phyloP scores from a whole-genome alignment of 2,888 invertebrate genomes.

The Amphiduros pacificus region DNA sequence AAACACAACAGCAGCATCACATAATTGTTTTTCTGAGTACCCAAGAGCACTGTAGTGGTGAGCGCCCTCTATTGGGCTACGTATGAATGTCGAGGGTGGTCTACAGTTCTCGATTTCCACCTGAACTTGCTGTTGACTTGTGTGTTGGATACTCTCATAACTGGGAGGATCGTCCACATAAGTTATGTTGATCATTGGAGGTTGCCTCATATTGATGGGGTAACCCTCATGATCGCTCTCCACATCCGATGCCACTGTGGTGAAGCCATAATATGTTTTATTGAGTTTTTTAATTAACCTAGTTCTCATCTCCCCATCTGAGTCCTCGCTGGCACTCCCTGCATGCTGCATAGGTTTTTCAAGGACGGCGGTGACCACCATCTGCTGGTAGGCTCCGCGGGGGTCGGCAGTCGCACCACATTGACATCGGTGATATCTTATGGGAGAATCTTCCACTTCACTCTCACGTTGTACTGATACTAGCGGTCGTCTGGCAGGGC shows the following conservation, averaged over 20 bases:
- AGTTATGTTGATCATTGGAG: slow-evolving; percentile 11
- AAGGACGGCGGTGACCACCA: slow-evolving; percentile 26
- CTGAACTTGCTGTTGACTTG: not conserved
- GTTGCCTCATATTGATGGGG: not conserved
- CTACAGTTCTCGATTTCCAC: not conserved
- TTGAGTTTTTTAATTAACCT: slow-evolving; percentile 14
- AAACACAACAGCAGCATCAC: slow-evolving; percentile 10
- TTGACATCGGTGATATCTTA: slow-evolving; percentile 8
- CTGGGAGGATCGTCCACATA: slow-evolving; percentile 17
- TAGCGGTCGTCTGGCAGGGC: slow-evolving; percentile 12
- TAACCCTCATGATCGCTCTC: slow-evolving; percentile 4
- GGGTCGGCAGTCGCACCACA: slow-evolving; percentile 9
- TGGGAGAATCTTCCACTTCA: slow-evolving; percentile 13
- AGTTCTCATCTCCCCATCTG: slow-evolving; percentile 3
- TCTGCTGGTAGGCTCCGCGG: slow-evolving; percentile 23
- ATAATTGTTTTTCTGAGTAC: not conserved
- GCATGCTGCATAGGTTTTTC: slow-evolving; percentile 16
- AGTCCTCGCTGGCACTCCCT: slow-evolving; percentile 5
- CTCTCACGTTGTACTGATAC: slow-evolving; percentile 6
- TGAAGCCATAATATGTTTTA: slow-evolving; percentile 5
- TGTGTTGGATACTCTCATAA: slow-evolving; percentile 11
- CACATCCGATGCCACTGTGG: not conserved
- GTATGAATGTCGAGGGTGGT: not conserved
- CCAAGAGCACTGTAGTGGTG: slow-evolving; percentile 1
- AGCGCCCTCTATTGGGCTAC: not conserved